phyloP scores from a whole-genome alignment of 2,888 invertebrate genomes.

The Cyclophora punctaria region DNA sequence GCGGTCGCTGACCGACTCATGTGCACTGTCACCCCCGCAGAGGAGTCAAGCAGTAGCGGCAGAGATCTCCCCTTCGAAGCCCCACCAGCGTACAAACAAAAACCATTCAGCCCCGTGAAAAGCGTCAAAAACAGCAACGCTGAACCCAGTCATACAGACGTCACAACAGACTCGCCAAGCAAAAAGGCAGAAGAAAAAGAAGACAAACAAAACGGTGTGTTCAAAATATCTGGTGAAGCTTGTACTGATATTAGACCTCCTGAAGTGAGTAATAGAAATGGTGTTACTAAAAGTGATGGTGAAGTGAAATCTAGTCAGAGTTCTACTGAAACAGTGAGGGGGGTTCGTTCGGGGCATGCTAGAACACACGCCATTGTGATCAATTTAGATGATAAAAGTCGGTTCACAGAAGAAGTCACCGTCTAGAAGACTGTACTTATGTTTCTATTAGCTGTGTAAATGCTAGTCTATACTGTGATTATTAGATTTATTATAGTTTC shows the following conservation, averaged over 20 bases:
- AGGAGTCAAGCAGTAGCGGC: constrained; percentile 69
- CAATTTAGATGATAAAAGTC: constrained; percentile 85
- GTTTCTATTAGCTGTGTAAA: constrained; percentile 26
- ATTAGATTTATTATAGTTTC: constrained; percentile 28
- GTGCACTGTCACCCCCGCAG: constrained; percentile 68
- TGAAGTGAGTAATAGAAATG: constrained; percentile 50
- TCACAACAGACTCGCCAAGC: constrained; percentile 61
- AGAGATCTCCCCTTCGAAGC: constrained; percentile 64
- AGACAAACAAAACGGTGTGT: constrained; percentile 59
- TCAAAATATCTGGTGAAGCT: constrained; percentile 65
- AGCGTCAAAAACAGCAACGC: constrained; percentile 54
- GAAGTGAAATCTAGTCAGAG: constrained; percentile 54
- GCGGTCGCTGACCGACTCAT: constrained; percentile 70
- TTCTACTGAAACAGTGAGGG: constrained; percentile 53
- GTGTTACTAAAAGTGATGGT: constrained; percentile 55
- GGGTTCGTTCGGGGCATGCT: constrained; percentile 78
- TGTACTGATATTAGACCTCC: constrained; percentile 63
- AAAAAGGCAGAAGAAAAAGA: constrained; percentile 48
- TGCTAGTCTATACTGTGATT: constrained; percentile 68
- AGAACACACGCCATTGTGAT: constrained; percentile 86
- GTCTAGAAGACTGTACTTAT: constrained; percentile 36
- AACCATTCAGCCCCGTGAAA: constrained; percentile 68
- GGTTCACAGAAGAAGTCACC: constrained; percentile 88
- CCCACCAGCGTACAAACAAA: constrained; percentile 60
- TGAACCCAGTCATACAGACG: constrained; percentile 60